Evolutionary conservation across 2,797 vertebrate species (phyloP), one percentile per base, ranked within the genome.

Genomic region (Pseudochromis fuscus): DNA sequence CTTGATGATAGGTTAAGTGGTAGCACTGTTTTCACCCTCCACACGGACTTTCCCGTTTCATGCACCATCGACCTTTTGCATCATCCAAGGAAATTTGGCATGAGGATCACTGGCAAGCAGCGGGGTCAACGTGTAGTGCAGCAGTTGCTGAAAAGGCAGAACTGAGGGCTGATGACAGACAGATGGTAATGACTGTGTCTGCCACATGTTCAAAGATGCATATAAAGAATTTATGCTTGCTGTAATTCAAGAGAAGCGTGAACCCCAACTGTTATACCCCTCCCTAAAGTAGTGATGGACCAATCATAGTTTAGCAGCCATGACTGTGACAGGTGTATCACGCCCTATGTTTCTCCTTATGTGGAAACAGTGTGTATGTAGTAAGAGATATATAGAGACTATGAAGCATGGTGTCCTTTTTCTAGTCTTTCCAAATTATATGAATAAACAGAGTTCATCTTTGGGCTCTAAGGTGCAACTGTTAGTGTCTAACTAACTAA

Each of bases 141-240:
- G 50, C 83, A 81, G 86, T 83, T 87, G 86, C 70, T 70, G 72
- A 85, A 62, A 83, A 72, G 31, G 53, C 67, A 74, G 67, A 69
- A 51, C 48, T 25, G 52, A 56, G 52, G 37, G 35, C 53, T 66
- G 73, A 46, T 79, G 77, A 82, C 76, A 75, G 81, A 87, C 86
- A 80, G 79, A 89, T 86, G 85, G 77, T 75, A 67, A 74, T 69
- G 60, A 55, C 38, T 35, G 33, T 21, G 77, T 77, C 48, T 66
- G 64, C 57, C 71, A 77, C 63, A 72, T 69, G 75, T 64, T 69
- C 71, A 69, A 66, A 42, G 45, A 57, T 56, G 74, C 12, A 15
- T 85, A 85, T 80, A 63, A 81, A 84, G 60, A 82, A 86, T 79
- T 60, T 11, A 60, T 79, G 58, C 58, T 67, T 72, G 55, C 46